Evolutionary conservation across 2,113 vertebrate species (phyloP).

Genomic region (Scortum barcoo): DNA sequence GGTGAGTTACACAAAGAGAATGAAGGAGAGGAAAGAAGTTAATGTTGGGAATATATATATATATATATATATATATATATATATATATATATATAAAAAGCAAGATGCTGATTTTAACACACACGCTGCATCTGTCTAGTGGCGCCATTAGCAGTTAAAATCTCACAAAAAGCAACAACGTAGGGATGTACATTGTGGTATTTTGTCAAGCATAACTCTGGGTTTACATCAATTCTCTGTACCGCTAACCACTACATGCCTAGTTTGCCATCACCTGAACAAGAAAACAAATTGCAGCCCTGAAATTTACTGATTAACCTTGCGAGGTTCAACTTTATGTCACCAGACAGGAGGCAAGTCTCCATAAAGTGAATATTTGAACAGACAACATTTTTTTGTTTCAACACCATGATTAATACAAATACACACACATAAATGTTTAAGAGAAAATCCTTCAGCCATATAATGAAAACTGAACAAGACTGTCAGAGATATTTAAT

Average conservation of each 20-base stretch:
- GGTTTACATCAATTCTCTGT: background rate
- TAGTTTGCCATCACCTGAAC: no score
- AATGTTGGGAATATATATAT: constrained; percentile 1
- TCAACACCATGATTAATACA: background rate
- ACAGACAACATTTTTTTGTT: background rate
- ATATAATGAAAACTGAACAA: background rate
- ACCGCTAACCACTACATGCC: background rate
- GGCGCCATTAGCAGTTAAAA: background rate
- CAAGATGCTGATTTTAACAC: background rate
- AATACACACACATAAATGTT: background rate
- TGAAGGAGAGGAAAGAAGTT: background rate
- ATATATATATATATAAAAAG: background rate
- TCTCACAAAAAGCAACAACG: background rate
- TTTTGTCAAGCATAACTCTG: background rate
- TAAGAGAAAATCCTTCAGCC: background rate
- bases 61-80: no score
- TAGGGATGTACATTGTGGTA: background rate
- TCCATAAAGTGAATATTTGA: background rate
- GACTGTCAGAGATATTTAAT: background rate
- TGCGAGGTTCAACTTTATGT: background rate
- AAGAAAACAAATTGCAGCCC: background rate
- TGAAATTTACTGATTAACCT: constrained; percentile 3
- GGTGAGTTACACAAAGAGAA: background rate
- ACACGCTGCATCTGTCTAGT: background rate
- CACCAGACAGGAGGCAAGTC: background rate